A percentile compares a stretch with the other conserved stretches of the same genome.
These are phyloP conservation scores for Actenoides lindsayi DNA, from an alignment of 2,113 vertebrate genomes.

Conservation along the genomic window DNA sequence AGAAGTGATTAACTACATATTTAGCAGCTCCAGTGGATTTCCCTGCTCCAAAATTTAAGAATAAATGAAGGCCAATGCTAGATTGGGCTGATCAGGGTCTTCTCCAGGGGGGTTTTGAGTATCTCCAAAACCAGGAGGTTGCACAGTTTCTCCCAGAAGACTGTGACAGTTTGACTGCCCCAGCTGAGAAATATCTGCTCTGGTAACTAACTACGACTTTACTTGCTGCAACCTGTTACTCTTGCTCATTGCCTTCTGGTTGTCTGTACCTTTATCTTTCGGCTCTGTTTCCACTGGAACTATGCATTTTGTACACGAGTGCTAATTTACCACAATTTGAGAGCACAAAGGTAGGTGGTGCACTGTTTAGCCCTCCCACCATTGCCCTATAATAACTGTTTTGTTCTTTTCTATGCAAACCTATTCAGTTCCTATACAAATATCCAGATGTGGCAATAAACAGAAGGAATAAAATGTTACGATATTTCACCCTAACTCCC, in stretches of 20 bases:
- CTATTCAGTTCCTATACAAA: not conserved
- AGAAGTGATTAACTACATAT: not conserved
- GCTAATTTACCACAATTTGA: not conserved
- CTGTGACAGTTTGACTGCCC: not conserved
- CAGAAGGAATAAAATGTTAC: not conserved
- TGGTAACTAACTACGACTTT: not conserved
- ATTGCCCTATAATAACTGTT: not conserved
- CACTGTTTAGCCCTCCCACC: not conserved
- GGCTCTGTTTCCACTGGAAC: not conserved
- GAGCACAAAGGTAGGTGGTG: not conserved
- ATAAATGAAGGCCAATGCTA: not conserved
- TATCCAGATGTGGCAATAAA: not conserved
- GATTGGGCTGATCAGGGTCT: not conserved
- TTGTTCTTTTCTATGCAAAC: not conserved
- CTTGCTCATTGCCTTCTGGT: not conserved
- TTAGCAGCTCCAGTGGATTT: not conserved
- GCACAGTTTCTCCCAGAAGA: not conserved
- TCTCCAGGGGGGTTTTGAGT: not conserved
- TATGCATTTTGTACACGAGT: not conserved
- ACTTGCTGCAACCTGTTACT: not conserved
- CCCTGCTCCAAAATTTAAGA: not conserved
- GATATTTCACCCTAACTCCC: not conserved
- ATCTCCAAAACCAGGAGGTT: not conserved
- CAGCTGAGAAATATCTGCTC: not conserved
- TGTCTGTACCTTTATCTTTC: not conserved